Evolutionary conservation across 2,113 vertebrate genomes (phyloP).

Genomic region (Hylia prasina): DNA sequence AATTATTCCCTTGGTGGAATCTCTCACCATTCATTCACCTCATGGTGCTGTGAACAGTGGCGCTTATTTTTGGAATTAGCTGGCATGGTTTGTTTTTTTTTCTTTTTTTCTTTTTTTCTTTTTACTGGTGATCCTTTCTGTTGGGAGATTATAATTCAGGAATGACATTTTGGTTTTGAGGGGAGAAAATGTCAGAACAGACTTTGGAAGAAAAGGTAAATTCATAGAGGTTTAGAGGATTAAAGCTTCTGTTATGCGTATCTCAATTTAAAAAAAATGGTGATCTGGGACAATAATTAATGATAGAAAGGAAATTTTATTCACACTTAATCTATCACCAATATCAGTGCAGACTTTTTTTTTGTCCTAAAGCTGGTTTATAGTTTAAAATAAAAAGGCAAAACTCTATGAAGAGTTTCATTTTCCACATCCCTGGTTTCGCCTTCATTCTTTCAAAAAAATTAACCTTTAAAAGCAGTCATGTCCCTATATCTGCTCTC

Average conservation of each 20-base stretch:
- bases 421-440: not conserved
- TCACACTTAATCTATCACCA: not conserved
- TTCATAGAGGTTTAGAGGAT: not conserved
- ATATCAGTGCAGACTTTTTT: accelerated
- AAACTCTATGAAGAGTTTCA: not conserved
- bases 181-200: slow-evolving; percentile 17
- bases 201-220: not conserved
- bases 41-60: not conserved
- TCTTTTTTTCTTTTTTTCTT: not conserved
- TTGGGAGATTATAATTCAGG: slow-evolving; percentile 9
- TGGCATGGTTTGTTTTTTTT: not conserved
- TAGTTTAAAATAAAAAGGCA: not conserved
- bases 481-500: not conserved
- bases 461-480: not conserved
- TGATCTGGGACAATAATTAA: not conserved
- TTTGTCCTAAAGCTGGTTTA: not conserved
- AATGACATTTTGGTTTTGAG: slow-evolving; percentile 15
- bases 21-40: slow-evolving; percentile 45
- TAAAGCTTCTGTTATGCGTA: not conserved
- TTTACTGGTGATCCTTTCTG: not conserved
- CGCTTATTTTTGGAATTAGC: slow-evolving; percentile 43
- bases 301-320: not conserved
- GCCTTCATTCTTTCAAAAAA: not conserved
- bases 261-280: not conserved
- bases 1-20: slow-evolving; percentile 71